Conservation (phyloP, 2,888 invertebrate species). For the Biston betularia region DNA sequence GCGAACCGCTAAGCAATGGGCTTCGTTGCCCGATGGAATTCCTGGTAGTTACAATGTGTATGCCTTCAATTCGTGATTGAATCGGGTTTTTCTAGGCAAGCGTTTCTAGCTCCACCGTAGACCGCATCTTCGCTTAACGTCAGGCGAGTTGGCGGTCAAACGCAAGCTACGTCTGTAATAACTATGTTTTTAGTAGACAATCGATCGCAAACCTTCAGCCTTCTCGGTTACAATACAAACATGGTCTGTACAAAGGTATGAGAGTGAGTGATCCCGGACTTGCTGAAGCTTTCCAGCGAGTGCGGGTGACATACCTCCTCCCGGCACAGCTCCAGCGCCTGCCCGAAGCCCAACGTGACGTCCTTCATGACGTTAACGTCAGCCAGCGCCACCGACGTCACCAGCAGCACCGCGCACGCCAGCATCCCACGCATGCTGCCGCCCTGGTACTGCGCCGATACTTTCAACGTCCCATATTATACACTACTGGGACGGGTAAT, state of each 20-base stretch:
- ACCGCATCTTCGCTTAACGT: too few species aligned
- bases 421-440: conserved; percentile 21
- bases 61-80: too few species aligned
- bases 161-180: too few species aligned
- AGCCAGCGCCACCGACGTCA: conserved; percentile 40
- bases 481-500: neutral
- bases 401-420: conserved; percentile 34
- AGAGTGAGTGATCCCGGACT: too few species aligned
- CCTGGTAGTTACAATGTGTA: too few species aligned
- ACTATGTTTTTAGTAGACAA: too few species aligned
- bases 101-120: too few species aligned
- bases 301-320: conserved; percentile 63
- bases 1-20: too few species aligned
- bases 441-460: neutral
- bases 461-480: neutral
- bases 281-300: neutral
- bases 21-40: too few species aligned
- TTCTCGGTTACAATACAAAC: neutral
- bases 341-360: conserved; percentile 78
- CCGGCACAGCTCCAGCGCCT: conserved; percentile 75
- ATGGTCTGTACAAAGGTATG: neutral
- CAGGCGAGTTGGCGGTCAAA: too few species aligned
- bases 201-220: too few species aligned
- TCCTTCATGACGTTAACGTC: conserved; percentile 74
- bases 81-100: too few species aligned